These are phyloP conservation scores for Drosophila quadrilineata DNA, from an alignment of 1,140 invertebrate genomes.

Conservation along the genomic window DNA sequence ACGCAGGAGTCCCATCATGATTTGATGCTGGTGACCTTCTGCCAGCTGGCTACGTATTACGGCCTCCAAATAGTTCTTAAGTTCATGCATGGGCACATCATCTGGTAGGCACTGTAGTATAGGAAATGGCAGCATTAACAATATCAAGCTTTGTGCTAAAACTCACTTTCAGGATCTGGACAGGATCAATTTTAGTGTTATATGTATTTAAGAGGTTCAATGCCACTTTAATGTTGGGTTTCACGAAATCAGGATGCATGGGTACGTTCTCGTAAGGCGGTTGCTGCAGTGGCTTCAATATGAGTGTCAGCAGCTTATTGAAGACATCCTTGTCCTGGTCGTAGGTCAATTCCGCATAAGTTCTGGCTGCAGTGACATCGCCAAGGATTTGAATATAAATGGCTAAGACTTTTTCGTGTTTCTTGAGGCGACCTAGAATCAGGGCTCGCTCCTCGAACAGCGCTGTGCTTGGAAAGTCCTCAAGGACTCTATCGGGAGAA, in stretches of 20 bases:
- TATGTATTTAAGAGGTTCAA: conserved; percentile 90
- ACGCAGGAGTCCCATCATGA: conserved; percentile 91
- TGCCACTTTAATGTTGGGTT: conserved; percentile 89
- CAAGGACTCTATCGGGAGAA: conserved; percentile 92
- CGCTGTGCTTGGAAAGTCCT: conserved; percentile 92
- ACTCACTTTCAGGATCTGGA: conserved; percentile 83
- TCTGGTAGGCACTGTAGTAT: conserved; percentile 85
- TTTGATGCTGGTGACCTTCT: conserved; percentile 87
- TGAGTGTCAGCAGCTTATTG: conserved; percentile 85
- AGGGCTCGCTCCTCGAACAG: conserved; percentile 96
- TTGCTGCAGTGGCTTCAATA: conserved; percentile 84
- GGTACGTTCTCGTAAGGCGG: conserved; percentile 82
- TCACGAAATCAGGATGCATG: conserved; percentile 83
- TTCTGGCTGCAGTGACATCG: conserved; percentile 90
- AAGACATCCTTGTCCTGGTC: conserved; percentile 85
- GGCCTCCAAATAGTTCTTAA: conserved; percentile 90
- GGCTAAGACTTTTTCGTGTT: conserved; percentile 94
- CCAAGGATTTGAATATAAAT: conserved; percentile 94
- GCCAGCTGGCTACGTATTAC: conserved; percentile 89
- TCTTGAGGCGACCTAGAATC: conserved; percentile 92
- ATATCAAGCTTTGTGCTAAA: not conserved
- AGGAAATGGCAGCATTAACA: not conserved
- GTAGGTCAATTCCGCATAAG: conserved; percentile 91
- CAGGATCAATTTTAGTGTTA: conserved; percentile 90
- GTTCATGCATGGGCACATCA: conserved; percentile 86